phyloP scores from a whole-genome alignment of 2,113 vertebrate species.

The Equus quagga region DNA sequence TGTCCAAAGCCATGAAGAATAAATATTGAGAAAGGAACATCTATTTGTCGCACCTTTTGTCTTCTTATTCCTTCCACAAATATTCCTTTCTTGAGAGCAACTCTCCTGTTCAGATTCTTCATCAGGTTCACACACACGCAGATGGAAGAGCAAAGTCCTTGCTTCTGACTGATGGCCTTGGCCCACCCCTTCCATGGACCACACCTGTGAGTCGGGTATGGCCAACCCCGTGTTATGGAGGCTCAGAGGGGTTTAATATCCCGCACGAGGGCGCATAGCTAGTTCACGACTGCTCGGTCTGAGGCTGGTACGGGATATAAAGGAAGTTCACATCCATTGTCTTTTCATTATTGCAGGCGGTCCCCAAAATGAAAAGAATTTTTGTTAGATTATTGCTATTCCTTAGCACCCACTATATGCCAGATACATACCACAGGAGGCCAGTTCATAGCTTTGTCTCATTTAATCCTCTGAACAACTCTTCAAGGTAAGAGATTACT shows the following conservation, averaged over 20 bases:
- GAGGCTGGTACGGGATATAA: background rate
- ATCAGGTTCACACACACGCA: background rate
- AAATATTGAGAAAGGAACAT: background rate
- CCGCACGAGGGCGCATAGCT: background rate
- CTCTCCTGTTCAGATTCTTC: background rate
- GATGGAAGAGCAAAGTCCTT: background rate
- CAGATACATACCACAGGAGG: background rate
- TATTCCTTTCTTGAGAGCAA: background rate
- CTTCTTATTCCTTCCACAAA: background rate
- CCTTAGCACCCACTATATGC: background rate
- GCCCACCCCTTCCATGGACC: background rate
- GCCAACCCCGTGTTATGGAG: background rate
- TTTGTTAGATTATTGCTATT: background rate
- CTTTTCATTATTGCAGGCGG: background rate
- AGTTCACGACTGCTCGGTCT: background rate
- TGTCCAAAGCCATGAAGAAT: slow-evolving; percentile 46
- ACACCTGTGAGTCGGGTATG: background rate
- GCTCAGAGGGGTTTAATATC: background rate
- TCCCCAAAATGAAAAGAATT: background rate
- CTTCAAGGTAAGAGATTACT: background rate
- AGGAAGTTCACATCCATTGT: background rate
- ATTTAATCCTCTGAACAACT: background rate
- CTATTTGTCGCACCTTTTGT: background rate
- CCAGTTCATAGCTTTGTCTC: background rate
- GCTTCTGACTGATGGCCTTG: background rate